A percentile compares a stretch with the other conserved stretches of the same genome.
Conservation (phyloP, 1,140 invertebrate genomes). For the Hyles vespertilio region DNA sequence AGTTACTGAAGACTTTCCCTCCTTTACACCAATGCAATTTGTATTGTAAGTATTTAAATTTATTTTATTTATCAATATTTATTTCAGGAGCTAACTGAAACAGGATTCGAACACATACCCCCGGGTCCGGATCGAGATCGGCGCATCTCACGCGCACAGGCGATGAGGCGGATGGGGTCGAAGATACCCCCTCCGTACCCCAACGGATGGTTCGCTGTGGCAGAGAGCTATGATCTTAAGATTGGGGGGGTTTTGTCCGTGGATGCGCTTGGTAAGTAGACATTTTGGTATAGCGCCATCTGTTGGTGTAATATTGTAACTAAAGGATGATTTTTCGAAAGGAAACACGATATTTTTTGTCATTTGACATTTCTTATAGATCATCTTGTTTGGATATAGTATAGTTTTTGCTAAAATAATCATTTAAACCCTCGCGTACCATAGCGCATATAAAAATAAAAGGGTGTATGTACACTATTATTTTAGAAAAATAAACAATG, state of each 20-base stretch:
- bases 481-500: too few relatives aligned
- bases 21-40: too few relatives aligned
- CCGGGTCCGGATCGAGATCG: slow-evolving; percentile 77
- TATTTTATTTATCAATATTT: background rate
- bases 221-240: slow-evolving; percentile 82
- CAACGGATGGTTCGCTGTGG: slow-evolving; percentile 91
- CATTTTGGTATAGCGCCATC: slow-evolving; percentile 7
- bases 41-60: too few relatives aligned
- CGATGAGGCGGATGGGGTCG: slow-evolving; percentile 72
- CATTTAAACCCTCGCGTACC: background rate
- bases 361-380: too few relatives aligned
- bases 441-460: background rate
- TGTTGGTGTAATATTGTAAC: background rate
- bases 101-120: slow-evolving; percentile 72
- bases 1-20: too few relatives aligned
- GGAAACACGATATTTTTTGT: too few relatives aligned
- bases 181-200: slow-evolving; percentile 89
- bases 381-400: too few relatives aligned
- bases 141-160: slow-evolving; percentile 46
- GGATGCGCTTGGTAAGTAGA: slow-evolving; percentile 79
- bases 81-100: slow-evolving; percentile 50
- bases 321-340: background rate
- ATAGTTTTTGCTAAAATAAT: background rate
- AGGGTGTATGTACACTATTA: too few relatives aligned
- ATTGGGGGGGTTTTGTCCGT: slow-evolving; percentile 79